Percentiles rank a stretch among this genome's conserved stretches.
Conservation (phyloP, 1,140 invertebrate genomes). For the Monomorium pharaonis region DNA sequence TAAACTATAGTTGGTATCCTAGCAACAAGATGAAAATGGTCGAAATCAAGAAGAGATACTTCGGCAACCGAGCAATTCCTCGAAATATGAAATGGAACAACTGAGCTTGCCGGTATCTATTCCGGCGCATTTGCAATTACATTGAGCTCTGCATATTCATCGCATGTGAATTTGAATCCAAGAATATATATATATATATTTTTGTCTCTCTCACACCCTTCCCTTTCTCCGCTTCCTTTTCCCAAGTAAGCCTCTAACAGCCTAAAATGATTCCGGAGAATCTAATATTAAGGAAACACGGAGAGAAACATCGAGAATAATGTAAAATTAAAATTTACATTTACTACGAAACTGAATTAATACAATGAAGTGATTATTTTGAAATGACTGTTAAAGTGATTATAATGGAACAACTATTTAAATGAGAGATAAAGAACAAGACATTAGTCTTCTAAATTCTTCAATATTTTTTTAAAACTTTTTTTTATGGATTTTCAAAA, state of each 20-base stretch:
- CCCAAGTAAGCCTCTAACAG: not conserved
- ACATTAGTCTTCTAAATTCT: not conserved
- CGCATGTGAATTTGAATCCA: slow-evolving; percentile 56
- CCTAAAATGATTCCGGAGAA: not conserved
- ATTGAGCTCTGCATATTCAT: slow-evolving; percentile 56
- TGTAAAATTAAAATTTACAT: not conserved
- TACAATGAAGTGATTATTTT: not conserved
- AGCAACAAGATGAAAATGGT: slow-evolving; percentile 61
- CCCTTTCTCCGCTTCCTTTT: not conserved
- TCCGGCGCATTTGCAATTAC: slow-evolving; percentile 57
- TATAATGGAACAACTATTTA: not conserved
- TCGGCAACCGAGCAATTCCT: not conserved
- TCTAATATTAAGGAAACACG: not conserved
- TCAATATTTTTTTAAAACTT: not conserved
- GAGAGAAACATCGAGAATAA: not conserved
- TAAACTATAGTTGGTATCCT: slow-evolving; percentile 35
- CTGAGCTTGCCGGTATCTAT: slow-evolving; percentile 38
- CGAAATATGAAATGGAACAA: slow-evolving; percentile 54
- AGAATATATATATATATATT: slow-evolving; percentile 42
- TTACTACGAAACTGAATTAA: not conserved
- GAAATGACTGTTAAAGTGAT: not conserved
- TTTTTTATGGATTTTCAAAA: not conserved
- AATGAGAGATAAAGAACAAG: not conserved
- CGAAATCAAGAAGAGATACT: slow-evolving; percentile 14
- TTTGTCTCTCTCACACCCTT: slow-evolving; percentile 7